Percentiles rank a stretch among this genome's conserved stretches.
phyloP scores from a whole-genome alignment of 2,113 vertebrate species.

The Carassius carassius region DNA sequence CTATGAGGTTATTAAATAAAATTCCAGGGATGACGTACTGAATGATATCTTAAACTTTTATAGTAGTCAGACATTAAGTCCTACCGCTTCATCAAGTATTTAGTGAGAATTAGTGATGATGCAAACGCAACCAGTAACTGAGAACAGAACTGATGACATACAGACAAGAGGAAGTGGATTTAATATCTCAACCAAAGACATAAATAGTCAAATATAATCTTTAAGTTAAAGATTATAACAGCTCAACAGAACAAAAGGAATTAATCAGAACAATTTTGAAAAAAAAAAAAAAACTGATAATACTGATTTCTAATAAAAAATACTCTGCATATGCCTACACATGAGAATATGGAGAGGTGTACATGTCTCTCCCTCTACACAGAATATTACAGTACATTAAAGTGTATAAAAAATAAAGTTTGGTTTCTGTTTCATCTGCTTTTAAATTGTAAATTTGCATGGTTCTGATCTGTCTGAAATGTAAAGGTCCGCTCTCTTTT shows the following conservation, averaged over 20 bases:
- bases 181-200: slow-evolving; percentile 67
- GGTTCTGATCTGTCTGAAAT: slow-evolving; percentile 22
- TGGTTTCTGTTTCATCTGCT: slow-evolving; percentile 63
- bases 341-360: slow-evolving; percentile 58
- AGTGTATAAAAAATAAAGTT: slow-evolving; percentile 79
- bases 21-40: neutral
- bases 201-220: slow-evolving; percentile 65
- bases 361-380: slow-evolving; percentile 65
- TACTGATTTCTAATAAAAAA: slow-evolving; percentile 71
- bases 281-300: slow-evolving; percentile 66
- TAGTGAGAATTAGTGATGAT: neutral
- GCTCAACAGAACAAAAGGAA: slow-evolving; percentile 61
- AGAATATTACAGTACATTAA: slow-evolving; percentile 77
- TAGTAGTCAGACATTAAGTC: neutral
- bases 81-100: neutral
- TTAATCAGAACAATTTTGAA: slow-evolving; percentile 66
- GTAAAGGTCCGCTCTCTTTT: slow-evolving; percentile 15
- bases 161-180: slow-evolving; percentile 61
- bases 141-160: neutral
- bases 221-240: slow-evolving; percentile 61
- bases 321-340: slow-evolving; percentile 47
- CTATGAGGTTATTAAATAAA: neutral
- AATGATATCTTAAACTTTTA: neutral
- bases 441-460: slow-evolving; percentile 57
- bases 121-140: neutral